Evolutionary conservation across 2,113 vertebrate species (phyloP).

Genomic region (Nipponia nippon): DNA sequence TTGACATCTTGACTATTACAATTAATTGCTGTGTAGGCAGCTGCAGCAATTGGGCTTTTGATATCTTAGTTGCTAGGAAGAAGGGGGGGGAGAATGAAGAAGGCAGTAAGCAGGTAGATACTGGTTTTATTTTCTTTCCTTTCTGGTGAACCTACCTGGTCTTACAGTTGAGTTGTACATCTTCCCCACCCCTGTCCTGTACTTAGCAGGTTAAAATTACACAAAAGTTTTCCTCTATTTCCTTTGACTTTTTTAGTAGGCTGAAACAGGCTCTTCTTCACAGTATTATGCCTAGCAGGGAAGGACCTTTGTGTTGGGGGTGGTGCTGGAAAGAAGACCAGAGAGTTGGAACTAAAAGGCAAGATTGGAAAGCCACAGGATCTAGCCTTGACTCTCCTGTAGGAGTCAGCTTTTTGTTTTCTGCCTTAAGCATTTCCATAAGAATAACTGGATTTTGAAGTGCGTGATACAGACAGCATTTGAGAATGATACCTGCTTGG

Average conservation of each 20-base stretch:
- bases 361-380: background rate
- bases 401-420: background rate
- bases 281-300: background rate
- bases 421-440: background rate
- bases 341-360: background rate
- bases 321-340: background rate
- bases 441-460: background rate
- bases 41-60: slow-evolving; percentile 17
- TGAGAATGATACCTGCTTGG: background rate
- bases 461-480: background rate
- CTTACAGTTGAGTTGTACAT: background rate
- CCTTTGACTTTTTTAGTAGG: background rate
- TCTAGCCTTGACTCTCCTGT: background rate
- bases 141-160: background rate
- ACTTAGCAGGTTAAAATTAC: background rate
- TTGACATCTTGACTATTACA: slow-evolving; percentile 15
- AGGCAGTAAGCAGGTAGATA: background rate
- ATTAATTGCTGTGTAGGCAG: slow-evolving; percentile 44
- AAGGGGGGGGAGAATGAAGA: background rate
- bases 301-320: background rate
- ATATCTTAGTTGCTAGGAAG: background rate
- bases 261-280: background rate
- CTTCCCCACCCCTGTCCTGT: background rate
- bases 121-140: background rate
- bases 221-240: background rate